These are phyloP conservation scores for Glyptemys insculpta DNA, from an alignment of 2,797 vertebrate genomes.

Conservation along the genomic window DNA sequence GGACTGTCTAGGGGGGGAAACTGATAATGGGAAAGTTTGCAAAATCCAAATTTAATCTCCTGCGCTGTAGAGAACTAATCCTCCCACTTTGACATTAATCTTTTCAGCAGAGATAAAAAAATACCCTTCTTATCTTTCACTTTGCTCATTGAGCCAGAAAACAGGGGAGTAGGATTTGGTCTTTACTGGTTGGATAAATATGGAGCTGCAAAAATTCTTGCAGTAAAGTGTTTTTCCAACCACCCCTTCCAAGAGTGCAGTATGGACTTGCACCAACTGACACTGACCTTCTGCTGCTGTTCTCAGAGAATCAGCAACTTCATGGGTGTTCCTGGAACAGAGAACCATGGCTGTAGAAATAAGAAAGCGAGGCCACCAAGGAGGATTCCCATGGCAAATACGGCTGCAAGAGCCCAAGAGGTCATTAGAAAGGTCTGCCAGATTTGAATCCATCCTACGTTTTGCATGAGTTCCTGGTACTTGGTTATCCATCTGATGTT, in stretches of 20 bases:
- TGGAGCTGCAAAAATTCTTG: conserved; percentile 4
- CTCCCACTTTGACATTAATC: conserved; percentile 62
- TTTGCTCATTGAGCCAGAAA: conserved; percentile 59
- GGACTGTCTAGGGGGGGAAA: conserved; percentile 2
- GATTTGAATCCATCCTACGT: background rate
- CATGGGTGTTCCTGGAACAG: background rate
- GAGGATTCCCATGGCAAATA: background rate
- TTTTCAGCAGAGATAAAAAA: conserved; percentile 59
- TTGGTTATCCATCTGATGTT: background rate
- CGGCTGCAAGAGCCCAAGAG: background rate
- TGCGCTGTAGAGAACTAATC: conserved; percentile 63
- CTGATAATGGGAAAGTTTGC: conserved; percentile 52
- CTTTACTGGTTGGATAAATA: background rate
- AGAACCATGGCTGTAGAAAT: background rate
- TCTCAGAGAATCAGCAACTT: background rate
- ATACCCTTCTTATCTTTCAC: conserved; percentile 45
- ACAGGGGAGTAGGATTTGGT: background rate
- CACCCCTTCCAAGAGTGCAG: background rate
- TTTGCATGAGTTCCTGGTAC: background rate
- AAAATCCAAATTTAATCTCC: conserved; percentile 66
- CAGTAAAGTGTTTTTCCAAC: background rate
- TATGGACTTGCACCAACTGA: background rate
- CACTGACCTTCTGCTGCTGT: accelerated
- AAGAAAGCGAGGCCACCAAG: background rate
- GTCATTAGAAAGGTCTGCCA: background rate